Evolutionary conservation across 2,888 invertebrate species (phyloP).

Genomic region (Amphipoea lucens): DNA sequence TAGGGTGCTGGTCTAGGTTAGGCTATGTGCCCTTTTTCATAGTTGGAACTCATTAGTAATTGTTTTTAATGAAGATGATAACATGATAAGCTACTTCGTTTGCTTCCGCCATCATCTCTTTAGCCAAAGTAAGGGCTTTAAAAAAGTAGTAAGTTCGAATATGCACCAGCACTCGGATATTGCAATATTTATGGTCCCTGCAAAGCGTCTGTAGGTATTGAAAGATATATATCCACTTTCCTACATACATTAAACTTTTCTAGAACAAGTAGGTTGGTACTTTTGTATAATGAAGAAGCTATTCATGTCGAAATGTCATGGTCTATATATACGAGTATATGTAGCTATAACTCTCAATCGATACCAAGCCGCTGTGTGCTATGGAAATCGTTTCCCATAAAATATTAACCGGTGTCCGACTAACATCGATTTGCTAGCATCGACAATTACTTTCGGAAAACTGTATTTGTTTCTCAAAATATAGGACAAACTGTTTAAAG

Average conservation of each 20-base stretch:
- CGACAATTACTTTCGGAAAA: constrained; percentile 44
- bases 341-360: constrained; percentile 55
- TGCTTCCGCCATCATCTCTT: not conserved
- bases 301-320: constrained; percentile 39
- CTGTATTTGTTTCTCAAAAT: constrained; percentile 26
- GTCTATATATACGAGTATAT: not conserved
- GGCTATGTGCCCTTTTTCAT: no score
- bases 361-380: constrained; percentile 52
- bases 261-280: constrained; percentile 3
- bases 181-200: no score
- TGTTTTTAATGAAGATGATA: not conserved
- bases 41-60: no score
- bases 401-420: constrained; percentile 81
- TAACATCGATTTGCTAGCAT: constrained; percentile 74
- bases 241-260: not conserved
- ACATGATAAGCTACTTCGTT: not conserved
- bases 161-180: not conserved
- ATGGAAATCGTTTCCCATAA: constrained; percentile 77
- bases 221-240: no score
- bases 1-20: no score
- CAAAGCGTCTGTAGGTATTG: no score
- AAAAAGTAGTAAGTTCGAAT: not conserved
- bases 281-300: constrained; percentile 9
- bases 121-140: not conserved
- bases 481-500: constrained; percentile 7